phyloP scores from a whole-genome alignment of 1,140 invertebrate species.

The Zaprionus lachaisei region DNA sequence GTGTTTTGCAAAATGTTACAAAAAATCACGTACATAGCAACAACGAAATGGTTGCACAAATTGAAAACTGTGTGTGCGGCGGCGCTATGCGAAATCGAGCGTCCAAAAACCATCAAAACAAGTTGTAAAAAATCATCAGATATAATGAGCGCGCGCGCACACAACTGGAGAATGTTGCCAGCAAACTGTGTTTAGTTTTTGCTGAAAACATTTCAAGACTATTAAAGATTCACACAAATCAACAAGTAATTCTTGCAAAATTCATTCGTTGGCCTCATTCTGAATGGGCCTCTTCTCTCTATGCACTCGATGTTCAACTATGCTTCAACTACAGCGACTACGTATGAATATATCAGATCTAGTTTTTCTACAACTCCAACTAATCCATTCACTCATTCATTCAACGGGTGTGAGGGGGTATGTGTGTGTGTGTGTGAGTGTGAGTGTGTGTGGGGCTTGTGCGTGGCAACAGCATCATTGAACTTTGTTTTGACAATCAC shows the following conservation, averaged over 20 bases:
- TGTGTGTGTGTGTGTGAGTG: neutral
- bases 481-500: conserved; percentile 65
- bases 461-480: conserved; percentile 54
- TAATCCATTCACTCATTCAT: conserved; percentile 16
- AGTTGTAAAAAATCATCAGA: conserved; percentile 44
- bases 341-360: conserved; percentile 9
- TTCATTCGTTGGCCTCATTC: conserved; percentile 59
- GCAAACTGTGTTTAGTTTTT: conserved; percentile 8
- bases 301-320: conserved; percentile 36
- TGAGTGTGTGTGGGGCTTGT: conserved; percentile 10
- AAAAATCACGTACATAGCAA: conserved; percentile 21
- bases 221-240: conserved; percentile 35
- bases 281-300: conserved; percentile 8
- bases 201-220: conserved; percentile 12
- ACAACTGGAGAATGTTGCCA: neutral
- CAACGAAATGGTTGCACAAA: conserved; percentile 33
- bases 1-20: conserved; percentile 29
- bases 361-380: conserved; percentile 20
- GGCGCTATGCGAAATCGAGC: conserved; percentile 37
- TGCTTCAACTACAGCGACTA: conserved; percentile 8
- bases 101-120: conserved; percentile 44
- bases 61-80: conserved; percentile 56
- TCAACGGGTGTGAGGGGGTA: neutral
- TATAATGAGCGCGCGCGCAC: conserved; percentile 32
- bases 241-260: conserved; percentile 62